Base-by-base conservation (phyloP, 2,888 invertebrate species). In the Scaptomyza polygonia region DNA sequence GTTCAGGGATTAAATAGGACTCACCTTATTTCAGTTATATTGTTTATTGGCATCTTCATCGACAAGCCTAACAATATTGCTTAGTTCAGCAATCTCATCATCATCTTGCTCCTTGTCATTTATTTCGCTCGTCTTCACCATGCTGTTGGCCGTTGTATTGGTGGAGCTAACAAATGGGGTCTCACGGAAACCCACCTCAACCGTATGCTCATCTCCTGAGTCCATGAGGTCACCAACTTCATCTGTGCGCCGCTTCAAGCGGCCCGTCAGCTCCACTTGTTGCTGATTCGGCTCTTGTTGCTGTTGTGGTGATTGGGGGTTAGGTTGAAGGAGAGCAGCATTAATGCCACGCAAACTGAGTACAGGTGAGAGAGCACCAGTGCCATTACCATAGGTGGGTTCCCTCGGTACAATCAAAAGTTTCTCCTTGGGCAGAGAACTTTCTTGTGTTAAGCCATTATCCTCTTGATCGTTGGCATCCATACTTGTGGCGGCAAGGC, bases 131-230 rank as follows among this genome's bases (percentile, higher is more conserved):
- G 86, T 80, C 58, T 91, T 91, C 59, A 91, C 64, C 54, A 85
- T 78, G 57, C 90, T 90, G 45, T 87, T 83, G 32, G 84, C 89
- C 11, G 91, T 91, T 32, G 90, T 85, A 55, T 90, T 91, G 51
- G 91, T 91, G 25, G 91, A 90, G 69, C 91, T 91, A 55, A 90
- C 89, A 32, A 91, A 91, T 0, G 90, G 91, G 3, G 91, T 91
- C 58, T 91, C 91, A 25, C 79, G 88, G 71, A 91, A 90, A 51
- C 90, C 89, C 77, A 91, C 89, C 70, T 91, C 91, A 0, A 90
- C 86, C 1, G 91, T 90, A 42, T 90, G 89, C 64, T 91, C 91
- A 32, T 91, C 90, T 21, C 81, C 83, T 0, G 91, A 91, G 51
- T 91, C 89, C 8, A 83, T 73, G 44, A 89, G 90, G 39, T 83